Base-by-base conservation (phyloP, 1,140 invertebrate species). In the Orius insidiosus region DNA sequence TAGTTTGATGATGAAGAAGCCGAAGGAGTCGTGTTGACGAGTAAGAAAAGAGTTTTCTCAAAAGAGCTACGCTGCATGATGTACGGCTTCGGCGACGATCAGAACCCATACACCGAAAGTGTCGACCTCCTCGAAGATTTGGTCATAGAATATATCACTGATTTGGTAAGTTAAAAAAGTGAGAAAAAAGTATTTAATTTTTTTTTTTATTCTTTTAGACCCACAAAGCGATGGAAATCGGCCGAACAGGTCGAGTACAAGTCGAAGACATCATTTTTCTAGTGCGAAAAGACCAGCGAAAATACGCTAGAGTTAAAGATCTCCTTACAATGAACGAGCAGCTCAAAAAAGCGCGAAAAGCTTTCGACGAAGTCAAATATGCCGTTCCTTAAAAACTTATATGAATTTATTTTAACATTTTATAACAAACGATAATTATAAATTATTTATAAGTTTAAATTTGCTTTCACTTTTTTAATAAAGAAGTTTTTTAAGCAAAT, bases 11-110 rank as follows among this genome's bases (percentile, higher is more conserved):
- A 81, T 58, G 76, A 79, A 57, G 77, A 79, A 52, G 69, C 68
- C 33, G 64, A 68, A 2, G 76, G 78, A 53, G 68, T 72, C 36
- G 65, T 78, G 32, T 68, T 76, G 10, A 72, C 76, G 40, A 84
- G 81, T 11, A 66, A 83, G 15, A 89, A 88, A 64, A 66, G 85
- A 41, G 59, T 89, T 1, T 92, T 92, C 53, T 87, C 84, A 31
- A 89, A 92, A 62, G 85, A 92, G 64, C 63, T 98, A 35, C 70
- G 93, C 32, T 95, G 93, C 58, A 98, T 98, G 94, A 97, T 99
- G 89, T 99, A 94, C 65, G 95, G 95, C 0, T 98, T 98, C 72
- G 95, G 95, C n/a, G 95, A 99, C 67, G 93, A 98, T 64, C 84
- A 93, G 61, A 97, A 98, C 70, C 94, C 95, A 0, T 98, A 95